Percentiles rank a stretch among this genome's conserved stretches.
phyloP scores from a whole-genome alignment of 2,888 invertebrate species.

The Microplitis deprimator region DNA sequence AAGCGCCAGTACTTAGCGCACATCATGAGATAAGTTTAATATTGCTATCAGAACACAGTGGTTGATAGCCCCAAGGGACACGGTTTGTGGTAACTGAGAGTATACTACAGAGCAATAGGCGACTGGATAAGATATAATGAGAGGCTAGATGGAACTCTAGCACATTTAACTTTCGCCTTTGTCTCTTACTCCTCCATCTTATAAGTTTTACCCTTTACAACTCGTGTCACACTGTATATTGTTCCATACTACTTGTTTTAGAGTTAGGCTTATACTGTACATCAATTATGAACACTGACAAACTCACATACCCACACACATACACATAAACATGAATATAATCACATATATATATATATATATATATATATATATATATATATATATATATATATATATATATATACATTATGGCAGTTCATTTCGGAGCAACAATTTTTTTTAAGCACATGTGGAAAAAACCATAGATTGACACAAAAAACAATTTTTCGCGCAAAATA shows the following conservation, averaged over 20 bases:
- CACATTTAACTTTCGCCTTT: slow-evolving; percentile 29
- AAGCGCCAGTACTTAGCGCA: slow-evolving; percentile 44
- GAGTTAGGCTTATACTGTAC: neutral
- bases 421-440: too few relatives aligned
- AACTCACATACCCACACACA: neutral
- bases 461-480: too few relatives aligned
- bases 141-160: slow-evolving; percentile 28
- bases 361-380: too few relatives aligned
- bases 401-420: too few relatives aligned
- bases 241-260: neutral
- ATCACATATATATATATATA: too few relatives aligned
- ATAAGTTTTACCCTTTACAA: slow-evolving; percentile 3
- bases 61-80: slow-evolving; percentile 51
- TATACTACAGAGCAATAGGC: slow-evolving; percentile 34
- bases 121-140: neutral
- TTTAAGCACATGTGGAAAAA: too few relatives aligned
- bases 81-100: slow-evolving; percentile 56
- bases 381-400: too few relatives aligned
- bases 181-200: slow-evolving; percentile 27
- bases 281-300: neutral
- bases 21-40: slow-evolving; percentile 59
- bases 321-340: too few relatives aligned
- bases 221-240: neutral
- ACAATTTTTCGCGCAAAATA: too few relatives aligned
- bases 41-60: slow-evolving; percentile 61